These are phyloP conservation scores for Burhinus oedicnemus DNA, from an alignment of 2,113 vertebrate genomes.

Conservation along the genomic window DNA sequence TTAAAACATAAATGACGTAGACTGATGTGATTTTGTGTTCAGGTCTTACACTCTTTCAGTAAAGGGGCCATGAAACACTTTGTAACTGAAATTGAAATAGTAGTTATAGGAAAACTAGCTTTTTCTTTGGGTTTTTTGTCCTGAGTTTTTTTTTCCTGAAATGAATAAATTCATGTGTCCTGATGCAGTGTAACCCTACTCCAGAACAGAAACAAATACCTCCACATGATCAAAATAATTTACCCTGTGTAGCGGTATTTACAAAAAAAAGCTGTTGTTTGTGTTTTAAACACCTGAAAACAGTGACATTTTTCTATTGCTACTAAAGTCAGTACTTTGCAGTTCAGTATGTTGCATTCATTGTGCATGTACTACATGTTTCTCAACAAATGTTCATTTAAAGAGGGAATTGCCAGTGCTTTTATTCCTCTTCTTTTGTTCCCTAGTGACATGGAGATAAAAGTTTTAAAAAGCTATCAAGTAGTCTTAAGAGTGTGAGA, in stretches of 20 bases:
- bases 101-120: background rate
- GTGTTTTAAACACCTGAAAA: background rate
- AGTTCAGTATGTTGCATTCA: background rate
- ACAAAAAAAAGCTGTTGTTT: background rate
- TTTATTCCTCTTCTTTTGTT: background rate
- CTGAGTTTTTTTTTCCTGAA: background rate
- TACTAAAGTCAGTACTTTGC: background rate
- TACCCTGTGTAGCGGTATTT: background rate
- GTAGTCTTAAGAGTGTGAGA: background rate
- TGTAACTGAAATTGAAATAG: background rate
- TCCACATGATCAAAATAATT: background rate
- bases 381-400: background rate
- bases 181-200: background rate
- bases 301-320: background rate
- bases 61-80: background rate
- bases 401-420: background rate
- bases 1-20: background rate
- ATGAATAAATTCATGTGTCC: background rate
- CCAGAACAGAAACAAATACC: background rate
- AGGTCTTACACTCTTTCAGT: background rate
- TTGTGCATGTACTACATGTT: background rate
- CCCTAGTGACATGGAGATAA: background rate
- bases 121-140: background rate
- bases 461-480: background rate
- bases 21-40: background rate